phyloP scores from a whole-genome alignment of 2,113 vertebrate genomes.

The Colinus virginianus region DNA sequence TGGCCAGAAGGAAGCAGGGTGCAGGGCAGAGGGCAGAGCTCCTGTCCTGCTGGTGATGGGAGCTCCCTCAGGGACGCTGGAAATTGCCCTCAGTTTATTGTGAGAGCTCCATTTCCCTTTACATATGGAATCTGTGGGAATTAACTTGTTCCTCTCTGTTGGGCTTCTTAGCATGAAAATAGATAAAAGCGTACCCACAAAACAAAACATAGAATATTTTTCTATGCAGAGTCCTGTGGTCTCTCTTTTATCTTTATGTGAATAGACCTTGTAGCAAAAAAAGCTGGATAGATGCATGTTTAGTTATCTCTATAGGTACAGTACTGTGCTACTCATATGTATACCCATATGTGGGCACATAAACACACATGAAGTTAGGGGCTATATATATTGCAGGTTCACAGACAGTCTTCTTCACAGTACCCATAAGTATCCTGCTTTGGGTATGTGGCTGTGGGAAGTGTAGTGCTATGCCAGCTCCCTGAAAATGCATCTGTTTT shows the following conservation, averaged over 20 bases:
- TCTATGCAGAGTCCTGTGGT: background rate
- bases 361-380: background rate
- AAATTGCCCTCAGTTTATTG: background rate
- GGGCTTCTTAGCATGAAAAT: background rate
- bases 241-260: background rate
- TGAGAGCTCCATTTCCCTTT: background rate
- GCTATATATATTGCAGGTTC: background rate
- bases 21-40: background rate
- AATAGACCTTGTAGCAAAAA: background rate
- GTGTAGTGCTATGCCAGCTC: background rate
- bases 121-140: background rate
- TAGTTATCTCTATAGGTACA: background rate
- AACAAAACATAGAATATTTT: background rate
- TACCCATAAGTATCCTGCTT: background rate
- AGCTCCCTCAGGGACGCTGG: background rate
- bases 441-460: too few species aligned
- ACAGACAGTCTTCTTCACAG: background rate
- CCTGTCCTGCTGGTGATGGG: background rate
- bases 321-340: too few species aligned
- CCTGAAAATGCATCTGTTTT: background rate
- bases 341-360: background rate
- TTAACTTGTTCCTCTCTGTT: background rate
- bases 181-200: background rate
- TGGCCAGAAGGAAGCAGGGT: background rate
- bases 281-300: background rate